Evolutionary conservation across 2,113 vertebrate genomes (phyloP), one percentile per base, ranked within the genome.

Genomic region (Circaetus gallicus): DNA sequence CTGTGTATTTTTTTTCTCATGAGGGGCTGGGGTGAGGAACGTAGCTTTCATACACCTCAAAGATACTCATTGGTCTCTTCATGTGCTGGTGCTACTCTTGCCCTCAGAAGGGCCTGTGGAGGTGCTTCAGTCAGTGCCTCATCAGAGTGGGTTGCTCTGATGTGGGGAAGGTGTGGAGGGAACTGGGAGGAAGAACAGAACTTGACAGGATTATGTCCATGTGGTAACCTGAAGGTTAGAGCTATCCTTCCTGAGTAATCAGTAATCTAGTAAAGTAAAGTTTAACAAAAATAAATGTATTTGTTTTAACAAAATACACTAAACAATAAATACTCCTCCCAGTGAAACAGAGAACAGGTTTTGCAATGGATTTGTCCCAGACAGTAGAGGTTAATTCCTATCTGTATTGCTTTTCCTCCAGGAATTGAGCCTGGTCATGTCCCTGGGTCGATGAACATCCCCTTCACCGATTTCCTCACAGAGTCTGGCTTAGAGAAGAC

Each of bases 361-460:
- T 94, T 94, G 67, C 16, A 53, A 17, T 78, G 67, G 62, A 19
- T 56, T 87, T 71, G 3, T 66, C 22, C 10, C 8, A 26, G 42
- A 31, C 24, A 10, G 4, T 5, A 86, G 71, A 80, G 16, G 31
- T 61, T 95, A 89, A 93, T 21, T 34, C 26, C 49, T 49, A 7
- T 66, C 43, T 72, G 11, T 74, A 16, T 59, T 86, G 24, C 28
- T 96, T 91, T 76, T 53, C 34, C 74, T 88, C 5, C 93, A 99
- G 99, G 98, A 92, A 98, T 98, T 3, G 98, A 99, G 69, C 99
- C 99, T 5, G 99, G 99, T 22, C 99, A 99, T 80, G 99, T 99
- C 80, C 98, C 99, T 1, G 98, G 98, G 28, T 94, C 99, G 0
- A 90, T 98, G 50, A 99, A 98, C 97, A 99, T 99, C 90, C 99